These are phyloP conservation scores for Petrolisthes manimaculis DNA, from an alignment of 2,888 invertebrate species.

Conservation along the genomic window DNA sequence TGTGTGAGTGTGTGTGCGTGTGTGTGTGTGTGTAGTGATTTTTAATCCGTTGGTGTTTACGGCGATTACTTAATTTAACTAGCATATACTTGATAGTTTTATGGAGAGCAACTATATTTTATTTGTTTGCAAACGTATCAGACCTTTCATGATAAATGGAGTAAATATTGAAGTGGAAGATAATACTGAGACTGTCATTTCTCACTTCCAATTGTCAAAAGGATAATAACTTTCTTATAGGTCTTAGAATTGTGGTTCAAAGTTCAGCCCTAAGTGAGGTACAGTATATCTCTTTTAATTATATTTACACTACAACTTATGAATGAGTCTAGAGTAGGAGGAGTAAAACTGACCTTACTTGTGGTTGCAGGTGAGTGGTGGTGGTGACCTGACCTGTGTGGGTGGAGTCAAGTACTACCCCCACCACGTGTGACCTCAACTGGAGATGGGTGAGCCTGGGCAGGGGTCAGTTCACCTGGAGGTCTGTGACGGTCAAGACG, in stretches of 20 bases:
- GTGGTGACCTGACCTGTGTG: constrained; percentile 31
- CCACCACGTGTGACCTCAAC: constrained; percentile 27
- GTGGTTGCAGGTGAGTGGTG: constrained; percentile 30
- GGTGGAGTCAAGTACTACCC: no score
- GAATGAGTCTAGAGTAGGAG: no score
- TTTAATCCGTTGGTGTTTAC: neutral
- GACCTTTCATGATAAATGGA: no score
- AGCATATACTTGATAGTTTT: neutral
- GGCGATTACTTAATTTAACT: neutral
- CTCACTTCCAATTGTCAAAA: no score
- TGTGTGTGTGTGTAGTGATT: neutral
- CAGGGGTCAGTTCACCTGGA: constrained; percentile 55
- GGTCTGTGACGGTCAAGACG: constrained; percentile 48
- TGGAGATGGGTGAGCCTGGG: constrained; percentile 44
- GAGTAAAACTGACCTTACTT: neutral
- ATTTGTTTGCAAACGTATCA: no score
- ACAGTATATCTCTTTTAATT: neutral
- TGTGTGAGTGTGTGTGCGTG: constrained; percentile 4
- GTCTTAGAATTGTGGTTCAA: no score
- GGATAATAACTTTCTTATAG: neutral
- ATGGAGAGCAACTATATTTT: no score
- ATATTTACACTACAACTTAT: no score
- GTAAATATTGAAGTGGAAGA: no score
- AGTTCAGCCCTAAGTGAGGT: neutral
- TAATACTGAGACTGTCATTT: no score